Evolutionary conservation across 2,797 vertebrate genomes (phyloP).

Genomic region (Danio aesculapii): DNA sequence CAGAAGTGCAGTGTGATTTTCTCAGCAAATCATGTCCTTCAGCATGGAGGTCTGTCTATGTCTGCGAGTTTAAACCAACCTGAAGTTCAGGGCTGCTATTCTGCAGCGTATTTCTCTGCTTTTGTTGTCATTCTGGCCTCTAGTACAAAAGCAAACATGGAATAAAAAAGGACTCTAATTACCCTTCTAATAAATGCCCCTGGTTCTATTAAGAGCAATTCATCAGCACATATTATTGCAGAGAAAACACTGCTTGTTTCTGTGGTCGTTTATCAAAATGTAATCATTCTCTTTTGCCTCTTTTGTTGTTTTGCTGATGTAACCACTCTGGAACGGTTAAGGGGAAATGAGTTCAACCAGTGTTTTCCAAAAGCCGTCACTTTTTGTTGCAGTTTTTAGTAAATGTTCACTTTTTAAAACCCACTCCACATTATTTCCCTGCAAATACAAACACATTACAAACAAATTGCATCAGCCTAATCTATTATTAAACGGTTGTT

Average conservation of each 20-base stretch:
- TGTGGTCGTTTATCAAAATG: constrained; percentile 11
- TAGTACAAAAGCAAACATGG: background rate
- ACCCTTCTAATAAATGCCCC: background rate
- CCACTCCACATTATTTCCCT: background rate
- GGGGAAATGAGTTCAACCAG: background rate
- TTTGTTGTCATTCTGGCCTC: background rate
- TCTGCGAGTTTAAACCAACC: no score
- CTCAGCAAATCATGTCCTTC: constrained; percentile 5
- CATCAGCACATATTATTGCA: background rate
- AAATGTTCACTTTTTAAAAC: background rate
- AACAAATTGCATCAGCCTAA: background rate
- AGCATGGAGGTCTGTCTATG: background rate
- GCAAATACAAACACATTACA: background rate
- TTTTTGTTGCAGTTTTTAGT: background rate
- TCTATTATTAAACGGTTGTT: no score
- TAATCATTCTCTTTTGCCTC: background rate
- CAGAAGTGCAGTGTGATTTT: constrained; percentile 23
- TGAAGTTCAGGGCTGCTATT: background rate
- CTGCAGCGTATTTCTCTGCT: background rate
- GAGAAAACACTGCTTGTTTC: constrained; percentile 9
- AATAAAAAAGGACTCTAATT: background rate
- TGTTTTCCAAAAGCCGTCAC: background rate
- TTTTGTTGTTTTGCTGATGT: background rate
- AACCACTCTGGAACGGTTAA: background rate
- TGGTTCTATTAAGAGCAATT: constrained; percentile 13